Percentiles rank a stretch among this genome's conserved stretches.
phyloP scores from a whole-genome alignment of 2,113 vertebrate genomes.

The Lasiurus cinereus region DNA sequence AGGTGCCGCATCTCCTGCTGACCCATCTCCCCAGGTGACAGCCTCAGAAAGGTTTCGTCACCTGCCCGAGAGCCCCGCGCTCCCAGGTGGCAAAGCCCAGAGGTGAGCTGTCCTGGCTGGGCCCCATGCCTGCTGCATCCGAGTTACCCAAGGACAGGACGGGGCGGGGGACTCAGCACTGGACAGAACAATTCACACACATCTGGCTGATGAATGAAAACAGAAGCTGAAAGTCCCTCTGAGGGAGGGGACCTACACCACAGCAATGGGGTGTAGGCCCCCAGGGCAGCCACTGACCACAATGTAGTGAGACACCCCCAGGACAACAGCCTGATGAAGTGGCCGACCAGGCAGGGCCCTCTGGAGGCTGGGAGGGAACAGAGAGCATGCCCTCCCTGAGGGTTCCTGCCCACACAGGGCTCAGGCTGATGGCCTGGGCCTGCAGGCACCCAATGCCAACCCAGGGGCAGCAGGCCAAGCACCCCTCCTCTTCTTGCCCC shows the following conservation, averaged over 20 bases:
- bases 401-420: not conserved
- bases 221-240: not conserved
- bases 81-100: not conserved
- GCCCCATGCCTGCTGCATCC: not conserved
- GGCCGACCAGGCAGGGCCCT: rapidly evolving
- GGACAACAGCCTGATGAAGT: not conserved
- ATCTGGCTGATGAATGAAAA: not conserved
- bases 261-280: not conserved
- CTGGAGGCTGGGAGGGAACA: not conserved
- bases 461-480: not conserved
- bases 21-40: not conserved
- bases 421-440: not conserved
- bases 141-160: not conserved
- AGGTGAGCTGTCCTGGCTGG: not conserved
- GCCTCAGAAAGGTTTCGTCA: not conserved
- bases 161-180: rapidly evolving
- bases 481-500: not conserved
- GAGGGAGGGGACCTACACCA: not conserved
- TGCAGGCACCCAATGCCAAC: not conserved
- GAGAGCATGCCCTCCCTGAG: not conserved
- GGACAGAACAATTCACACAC: not conserved
- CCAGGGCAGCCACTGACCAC: too few species aligned
- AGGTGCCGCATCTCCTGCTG: not conserved
- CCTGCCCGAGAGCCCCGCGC: not conserved
- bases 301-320: not conserved